Percentiles rank a stretch among this genome's conserved stretches.
Conservation (phyloP, 2,888 invertebrate genomes). For the Cosmopolites sordidus region DNA sequence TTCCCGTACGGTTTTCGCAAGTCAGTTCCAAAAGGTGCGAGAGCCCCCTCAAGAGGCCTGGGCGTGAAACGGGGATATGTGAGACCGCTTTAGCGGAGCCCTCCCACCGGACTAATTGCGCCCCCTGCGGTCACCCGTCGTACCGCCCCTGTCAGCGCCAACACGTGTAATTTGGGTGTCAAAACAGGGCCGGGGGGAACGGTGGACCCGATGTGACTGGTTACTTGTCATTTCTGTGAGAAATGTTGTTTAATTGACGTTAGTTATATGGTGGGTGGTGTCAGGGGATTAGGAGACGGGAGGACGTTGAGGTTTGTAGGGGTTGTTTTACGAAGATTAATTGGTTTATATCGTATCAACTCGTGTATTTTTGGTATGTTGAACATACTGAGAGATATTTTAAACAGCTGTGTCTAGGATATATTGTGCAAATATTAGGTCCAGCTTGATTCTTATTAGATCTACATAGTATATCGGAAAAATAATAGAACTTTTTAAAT, state of each 20-base stretch:
- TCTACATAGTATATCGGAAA: too few species aligned
- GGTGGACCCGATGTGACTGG: background rate
- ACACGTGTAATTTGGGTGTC: conserved; percentile 33
- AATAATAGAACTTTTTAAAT: too few species aligned
- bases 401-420: too few species aligned
- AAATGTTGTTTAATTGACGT: background rate
- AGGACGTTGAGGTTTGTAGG: too few species aligned
- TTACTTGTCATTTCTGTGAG: background rate
- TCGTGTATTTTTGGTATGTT: too few species aligned
- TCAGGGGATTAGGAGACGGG: too few species aligned
- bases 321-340: too few species aligned
- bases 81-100: background rate
- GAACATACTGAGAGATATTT: too few species aligned
- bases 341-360: too few species aligned
- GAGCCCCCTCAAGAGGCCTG: background rate
- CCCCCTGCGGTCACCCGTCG: conserved; percentile 33
- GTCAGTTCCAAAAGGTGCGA: background rate
- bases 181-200: conserved; percentile 17
- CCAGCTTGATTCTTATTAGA: too few species aligned
- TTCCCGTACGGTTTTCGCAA: background rate
- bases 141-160: conserved; percentile 32
- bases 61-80: background rate
- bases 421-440: too few species aligned
- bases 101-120: conserved; percentile 35
- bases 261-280: too few species aligned